Evolutionary conservation across 2,888 invertebrate species (phyloP).

Genomic region (Eupeodes luniger): DNA sequence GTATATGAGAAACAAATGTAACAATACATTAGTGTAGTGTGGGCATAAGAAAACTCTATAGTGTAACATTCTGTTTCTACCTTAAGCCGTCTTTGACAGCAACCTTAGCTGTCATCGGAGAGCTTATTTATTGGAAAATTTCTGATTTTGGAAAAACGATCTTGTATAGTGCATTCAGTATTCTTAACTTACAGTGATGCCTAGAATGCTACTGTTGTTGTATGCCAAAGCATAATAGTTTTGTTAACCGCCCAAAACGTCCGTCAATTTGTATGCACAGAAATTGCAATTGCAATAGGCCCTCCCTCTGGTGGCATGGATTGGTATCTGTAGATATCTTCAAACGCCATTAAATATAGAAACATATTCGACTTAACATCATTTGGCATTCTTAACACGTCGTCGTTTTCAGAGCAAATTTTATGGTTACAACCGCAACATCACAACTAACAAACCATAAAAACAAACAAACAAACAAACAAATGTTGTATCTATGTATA

Average conservation of each 20-base stretch:
- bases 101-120: constrained; percentile 40
- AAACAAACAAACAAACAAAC: constrained; percentile 1
- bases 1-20: constrained; percentile 33
- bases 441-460: neutral
- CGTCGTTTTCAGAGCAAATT: constrained; percentile 62
- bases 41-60: constrained; percentile 8
- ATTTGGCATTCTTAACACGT: constrained; percentile 55
- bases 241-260: constrained; percentile 53
- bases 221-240: constrained; percentile 6
- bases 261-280: constrained; percentile 55
- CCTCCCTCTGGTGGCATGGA: constrained; percentile 37
- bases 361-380: constrained; percentile 11
- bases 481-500: neutral
- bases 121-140: constrained; percentile 54
- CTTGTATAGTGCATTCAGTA: constrained; percentile 34
- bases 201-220: constrained; percentile 35
- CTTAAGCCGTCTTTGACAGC: constrained; percentile 33
- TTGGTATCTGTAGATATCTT: constrained; percentile 33
- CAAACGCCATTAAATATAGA: constrained; percentile 40
- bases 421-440: constrained; percentile 23
- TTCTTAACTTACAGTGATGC: constrained; percentile 20
- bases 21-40: constrained; percentile 46
- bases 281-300: constrained; percentile 35
- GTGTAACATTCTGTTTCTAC: constrained; percentile 12
- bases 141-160: constrained; percentile 44